phyloP scores from a whole-genome alignment of 2,888 invertebrate species.

The Chironomus tentans region DNA sequence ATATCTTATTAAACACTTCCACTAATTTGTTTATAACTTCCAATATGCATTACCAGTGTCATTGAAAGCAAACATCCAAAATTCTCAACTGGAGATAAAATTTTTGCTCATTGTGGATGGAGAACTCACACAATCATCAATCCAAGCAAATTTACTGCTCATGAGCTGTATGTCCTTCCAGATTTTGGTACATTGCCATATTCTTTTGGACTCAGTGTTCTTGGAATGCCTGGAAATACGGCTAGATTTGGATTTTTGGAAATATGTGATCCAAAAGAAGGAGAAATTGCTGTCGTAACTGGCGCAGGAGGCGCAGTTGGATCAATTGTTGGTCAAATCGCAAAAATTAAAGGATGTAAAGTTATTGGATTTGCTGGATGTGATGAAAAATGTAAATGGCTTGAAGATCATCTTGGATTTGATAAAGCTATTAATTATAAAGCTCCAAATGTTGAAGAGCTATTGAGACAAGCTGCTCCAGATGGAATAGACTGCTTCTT shows the following conservation, averaged over 20 bases:
- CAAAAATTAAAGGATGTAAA: conserved; percentile 57
- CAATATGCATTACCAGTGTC: conserved; percentile 44
- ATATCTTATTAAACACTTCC: too few species aligned
- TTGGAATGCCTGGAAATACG: conserved; percentile 64
- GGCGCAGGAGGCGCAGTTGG: conserved; percentile 55
- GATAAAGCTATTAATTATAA: conserved; percentile 65
- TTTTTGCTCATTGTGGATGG: conserved; percentile 62
- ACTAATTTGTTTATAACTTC: neutral
- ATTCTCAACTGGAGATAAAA: conserved; percentile 54
- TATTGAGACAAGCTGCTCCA: conserved; percentile 53
- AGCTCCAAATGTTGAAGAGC: conserved; percentile 45
- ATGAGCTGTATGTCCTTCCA: conserved; percentile 44
- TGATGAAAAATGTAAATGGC: conserved; percentile 59
- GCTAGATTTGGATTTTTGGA: conserved; percentile 62
- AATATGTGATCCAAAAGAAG: conserved; percentile 54
- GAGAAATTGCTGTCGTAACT: conserved; percentile 59
- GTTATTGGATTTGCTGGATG: conserved; percentile 64
- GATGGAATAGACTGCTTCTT: conserved; percentile 65
- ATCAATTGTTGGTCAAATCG: conserved; percentile 62
- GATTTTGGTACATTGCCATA: conserved; percentile 50
- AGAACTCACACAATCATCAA: conserved; percentile 47
- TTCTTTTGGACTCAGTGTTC: conserved; percentile 53
- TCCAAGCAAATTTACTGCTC: conserved; percentile 29
- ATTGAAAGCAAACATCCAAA: conserved; percentile 55
- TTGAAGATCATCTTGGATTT: conserved; percentile 53